Conservation (phyloP, 2,113 vertebrate genomes). For the Acinonyx jubatus region DNA sequence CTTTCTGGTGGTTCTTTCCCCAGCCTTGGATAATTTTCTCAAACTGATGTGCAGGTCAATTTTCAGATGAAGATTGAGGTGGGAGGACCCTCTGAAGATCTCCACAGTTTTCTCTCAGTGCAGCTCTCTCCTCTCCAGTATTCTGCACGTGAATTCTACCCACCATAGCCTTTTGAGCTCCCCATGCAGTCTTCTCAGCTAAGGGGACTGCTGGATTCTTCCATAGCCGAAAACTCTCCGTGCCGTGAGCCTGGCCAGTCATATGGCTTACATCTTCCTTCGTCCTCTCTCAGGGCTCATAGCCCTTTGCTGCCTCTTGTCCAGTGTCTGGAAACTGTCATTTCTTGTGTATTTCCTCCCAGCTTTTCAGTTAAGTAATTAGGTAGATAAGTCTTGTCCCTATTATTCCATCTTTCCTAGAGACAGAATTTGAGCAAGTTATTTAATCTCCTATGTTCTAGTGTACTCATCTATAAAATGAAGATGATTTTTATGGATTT, state of each 20-base stretch:
- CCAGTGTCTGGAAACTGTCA: not conserved
- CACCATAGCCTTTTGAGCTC: not conserved
- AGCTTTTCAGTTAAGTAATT: slow-evolving; percentile 44
- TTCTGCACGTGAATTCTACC: not conserved
- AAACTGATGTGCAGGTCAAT: too few relatives aligned
- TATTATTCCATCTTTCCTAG: not conserved
- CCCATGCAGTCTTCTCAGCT: not conserved
- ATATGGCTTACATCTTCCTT: too few relatives aligned
- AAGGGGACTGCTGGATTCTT: not conserved
- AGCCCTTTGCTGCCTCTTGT: not conserved
- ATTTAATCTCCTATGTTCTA: slow-evolving; percentile 1
- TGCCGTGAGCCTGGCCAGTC: not conserved
- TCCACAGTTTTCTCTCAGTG: not conserved
- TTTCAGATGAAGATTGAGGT: not conserved
- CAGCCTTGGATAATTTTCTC: not conserved
- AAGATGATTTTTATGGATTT: slow-evolving; percentile 20
- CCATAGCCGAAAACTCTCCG: not conserved
- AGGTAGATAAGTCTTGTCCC: slow-evolving; percentile 31
- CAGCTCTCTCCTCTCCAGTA: not conserved
- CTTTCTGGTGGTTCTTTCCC: not conserved
- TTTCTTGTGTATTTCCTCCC: not conserved
- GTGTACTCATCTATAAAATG: slow-evolving; percentile 48
- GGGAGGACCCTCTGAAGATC: not conserved
- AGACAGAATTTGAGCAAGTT: slow-evolving; percentile 52
- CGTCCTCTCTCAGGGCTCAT: not conserved